These are phyloP conservation scores for Amaurobius ferox DNA, from an alignment of 2,888 invertebrate genomes.

Conservation along the genomic window DNA sequence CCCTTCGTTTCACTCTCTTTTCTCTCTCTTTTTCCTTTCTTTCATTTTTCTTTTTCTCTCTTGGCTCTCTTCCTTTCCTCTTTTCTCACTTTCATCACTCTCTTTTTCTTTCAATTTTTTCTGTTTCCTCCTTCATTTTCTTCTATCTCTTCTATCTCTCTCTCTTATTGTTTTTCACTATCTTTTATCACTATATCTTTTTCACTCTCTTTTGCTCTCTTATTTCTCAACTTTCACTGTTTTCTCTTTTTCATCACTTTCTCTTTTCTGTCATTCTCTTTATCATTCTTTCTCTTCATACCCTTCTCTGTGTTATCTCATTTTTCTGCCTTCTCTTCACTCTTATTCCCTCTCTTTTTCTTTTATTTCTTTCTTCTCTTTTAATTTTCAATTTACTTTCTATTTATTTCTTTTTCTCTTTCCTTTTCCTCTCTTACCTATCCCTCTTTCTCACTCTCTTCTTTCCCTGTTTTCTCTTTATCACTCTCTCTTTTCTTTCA, in stretches of 20 bases:
- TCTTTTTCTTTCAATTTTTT: no score
- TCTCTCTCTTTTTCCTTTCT: not conserved
- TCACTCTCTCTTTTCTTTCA: not conserved
- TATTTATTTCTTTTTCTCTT: not conserved
- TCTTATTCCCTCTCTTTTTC: not conserved
- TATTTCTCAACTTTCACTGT: no score
- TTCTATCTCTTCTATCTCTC: not conserved
- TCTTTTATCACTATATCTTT: not conserved
- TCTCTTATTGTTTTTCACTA: not conserved
- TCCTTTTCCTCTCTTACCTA: not conserved
- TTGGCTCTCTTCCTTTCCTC: no score
- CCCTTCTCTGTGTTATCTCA: not conserved
- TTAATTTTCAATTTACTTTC: not conserved
- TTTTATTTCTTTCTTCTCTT: not conserved
- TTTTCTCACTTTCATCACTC: no score
- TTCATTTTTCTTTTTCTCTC: no score
- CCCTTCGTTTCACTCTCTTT: slow-evolving; percentile 15
- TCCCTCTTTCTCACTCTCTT: not conserved
- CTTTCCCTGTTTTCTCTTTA: not conserved
- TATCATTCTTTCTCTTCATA: not conserved
- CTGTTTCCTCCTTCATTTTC: not conserved
- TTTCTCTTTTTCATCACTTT: no score
- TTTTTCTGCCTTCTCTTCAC: not conserved
- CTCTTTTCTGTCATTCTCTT: no score
- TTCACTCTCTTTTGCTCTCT: not conserved